Evolutionary conservation across 2,797 vertebrate genomes (phyloP).

Genomic region (Pterois miles): DNA sequence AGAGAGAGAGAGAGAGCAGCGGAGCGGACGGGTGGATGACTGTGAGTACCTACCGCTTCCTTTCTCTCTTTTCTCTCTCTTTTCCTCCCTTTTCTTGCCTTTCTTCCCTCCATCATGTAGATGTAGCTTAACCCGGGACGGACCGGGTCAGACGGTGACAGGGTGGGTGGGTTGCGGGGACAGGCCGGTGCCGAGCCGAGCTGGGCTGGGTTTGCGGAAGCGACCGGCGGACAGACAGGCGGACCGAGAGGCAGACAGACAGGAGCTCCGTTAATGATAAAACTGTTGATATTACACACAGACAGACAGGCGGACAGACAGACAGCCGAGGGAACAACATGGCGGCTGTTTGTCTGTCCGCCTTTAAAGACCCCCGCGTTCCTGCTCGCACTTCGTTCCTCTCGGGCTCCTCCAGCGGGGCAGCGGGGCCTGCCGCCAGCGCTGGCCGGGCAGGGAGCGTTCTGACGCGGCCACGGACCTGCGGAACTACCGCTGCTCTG

Average conservation of each 20-base stretch:
- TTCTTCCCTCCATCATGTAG: background rate
- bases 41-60: constrained; percentile 65
- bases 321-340: constrained; percentile 5
- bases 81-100: background rate
- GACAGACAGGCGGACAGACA: background rate
- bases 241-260: constrained; percentile 38
- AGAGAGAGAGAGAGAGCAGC: constrained; percentile 23
- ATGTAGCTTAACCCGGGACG: background rate
- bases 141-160: background rate
- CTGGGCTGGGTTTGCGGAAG: constrained; percentile 78
- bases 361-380: too few species aligned
- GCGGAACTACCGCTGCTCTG: constrained; percentile 49
- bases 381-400: background rate
- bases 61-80: constrained; percentile 19
- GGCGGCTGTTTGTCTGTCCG: constrained; percentile 11
- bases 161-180: background rate
- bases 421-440: constrained; percentile 50
- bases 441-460: constrained; percentile 27
- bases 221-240: constrained; percentile 58
- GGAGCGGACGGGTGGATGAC: constrained; percentile 69
- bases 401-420: constrained; percentile 6
- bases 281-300: background rate
- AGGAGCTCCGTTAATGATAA: constrained; percentile 20
- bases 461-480: constrained; percentile 34
- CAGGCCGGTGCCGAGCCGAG: constrained; percentile 36